Evolutionary conservation across 2,797 vertebrate genomes (phyloP).

Genomic region (Pempheris klunzingeri): DNA sequence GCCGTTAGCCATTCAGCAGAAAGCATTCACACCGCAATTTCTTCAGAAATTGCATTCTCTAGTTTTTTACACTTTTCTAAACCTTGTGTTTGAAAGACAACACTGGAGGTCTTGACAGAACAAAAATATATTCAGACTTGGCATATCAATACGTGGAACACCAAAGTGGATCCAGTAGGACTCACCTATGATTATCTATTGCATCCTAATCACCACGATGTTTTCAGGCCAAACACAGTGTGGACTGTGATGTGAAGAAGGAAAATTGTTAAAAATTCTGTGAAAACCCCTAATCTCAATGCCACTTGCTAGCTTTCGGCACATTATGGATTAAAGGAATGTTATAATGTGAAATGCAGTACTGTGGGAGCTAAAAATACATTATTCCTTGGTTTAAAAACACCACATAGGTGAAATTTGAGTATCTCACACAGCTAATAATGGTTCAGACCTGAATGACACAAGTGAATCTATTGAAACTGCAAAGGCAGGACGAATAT

Average conservation of each 20-base stretch:
- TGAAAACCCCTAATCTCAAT: neutral
- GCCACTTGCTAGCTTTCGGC: neutral
- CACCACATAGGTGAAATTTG: neutral
- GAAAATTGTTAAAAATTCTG: neutral
- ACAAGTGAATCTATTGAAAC: neutral
- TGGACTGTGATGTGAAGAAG: neutral
- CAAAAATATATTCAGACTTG: neutral
- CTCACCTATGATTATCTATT: neutral
- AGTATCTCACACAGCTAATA: neutral
- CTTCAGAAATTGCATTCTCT: no score
- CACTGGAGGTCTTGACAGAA: conserved; percentile 1
- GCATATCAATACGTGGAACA: neutral
- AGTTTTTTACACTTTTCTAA: conserved; percentile 5
- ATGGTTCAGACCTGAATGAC: neutral
- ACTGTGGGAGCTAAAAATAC: neutral
- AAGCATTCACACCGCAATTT: no score
- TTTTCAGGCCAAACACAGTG: neutral
- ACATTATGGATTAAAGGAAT: neutral
- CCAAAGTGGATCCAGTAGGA: neutral
- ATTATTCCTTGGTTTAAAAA: neutral
- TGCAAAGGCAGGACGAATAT: neutral
- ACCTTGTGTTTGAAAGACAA: neutral
- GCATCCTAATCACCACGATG: neutral
- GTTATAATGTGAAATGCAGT: neutral
- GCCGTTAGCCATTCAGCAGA: no score